Conservation (phyloP, 1,140 invertebrate genomes). For the Sarcophaga peregrina region DNA sequence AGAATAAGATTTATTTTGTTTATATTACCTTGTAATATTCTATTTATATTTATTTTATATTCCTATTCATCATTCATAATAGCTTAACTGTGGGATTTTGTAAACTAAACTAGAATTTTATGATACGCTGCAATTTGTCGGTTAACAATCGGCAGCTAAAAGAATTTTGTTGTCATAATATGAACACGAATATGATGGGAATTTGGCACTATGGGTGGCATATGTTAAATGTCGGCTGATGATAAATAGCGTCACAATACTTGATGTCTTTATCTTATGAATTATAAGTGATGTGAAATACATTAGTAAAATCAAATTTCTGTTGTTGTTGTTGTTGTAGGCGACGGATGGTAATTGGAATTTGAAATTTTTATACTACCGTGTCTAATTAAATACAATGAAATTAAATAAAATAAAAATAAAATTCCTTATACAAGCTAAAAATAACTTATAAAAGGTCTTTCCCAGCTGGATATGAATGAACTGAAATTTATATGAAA, state of each 20-base stretch:
- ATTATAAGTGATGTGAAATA: neutral
- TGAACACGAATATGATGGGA: neutral
- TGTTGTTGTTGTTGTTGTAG: too few relatives aligned
- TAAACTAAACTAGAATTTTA: neutral
- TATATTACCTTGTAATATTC: too few relatives aligned
- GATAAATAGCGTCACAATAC: neutral
- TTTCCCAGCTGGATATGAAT: constrained; percentile 15
- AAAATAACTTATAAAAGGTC: neutral
- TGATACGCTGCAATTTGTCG: neutral
- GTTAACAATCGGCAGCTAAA: neutral
- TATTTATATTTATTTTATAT: too few relatives aligned
- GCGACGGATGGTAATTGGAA: neutral
- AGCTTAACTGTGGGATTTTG: neutral
- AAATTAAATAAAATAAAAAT: constrained; percentile 14
- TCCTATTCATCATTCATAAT: neutral
- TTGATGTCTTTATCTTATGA: neutral
- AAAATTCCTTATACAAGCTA: neutral
- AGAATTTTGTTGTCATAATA: constrained; percentile 9
- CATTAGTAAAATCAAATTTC: neutral
- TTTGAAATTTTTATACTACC: neutral
- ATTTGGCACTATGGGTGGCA: constrained; percentile 12
- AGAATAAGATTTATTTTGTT: too few relatives aligned
- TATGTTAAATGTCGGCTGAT: neutral
- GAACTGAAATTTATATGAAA: neutral
- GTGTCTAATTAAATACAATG: constrained; percentile 8